Evolutionary conservation across 2,113 vertebrate species (phyloP).

Genomic region (Sapayoa aenigma): DNA sequence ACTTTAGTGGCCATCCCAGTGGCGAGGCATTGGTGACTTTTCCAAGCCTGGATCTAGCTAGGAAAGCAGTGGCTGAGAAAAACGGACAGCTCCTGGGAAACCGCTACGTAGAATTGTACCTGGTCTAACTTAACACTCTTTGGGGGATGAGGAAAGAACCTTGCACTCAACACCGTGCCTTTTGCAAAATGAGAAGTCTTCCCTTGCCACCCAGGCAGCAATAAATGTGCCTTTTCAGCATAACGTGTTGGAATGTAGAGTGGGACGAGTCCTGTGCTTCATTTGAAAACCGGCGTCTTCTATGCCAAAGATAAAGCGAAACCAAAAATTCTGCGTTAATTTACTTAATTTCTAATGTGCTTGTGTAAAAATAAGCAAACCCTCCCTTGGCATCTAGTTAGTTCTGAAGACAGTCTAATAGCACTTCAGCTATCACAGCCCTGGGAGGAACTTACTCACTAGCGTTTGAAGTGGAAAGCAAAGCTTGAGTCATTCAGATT

Average conservation of each 20-base stretch:
- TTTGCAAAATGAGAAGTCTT: constrained; percentile 33
- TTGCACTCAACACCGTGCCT: neutral
- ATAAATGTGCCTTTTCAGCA: constrained; percentile 26
- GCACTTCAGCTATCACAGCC: constrained; percentile 13
- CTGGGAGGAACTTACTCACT: neutral
- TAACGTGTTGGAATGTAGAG: neutral
- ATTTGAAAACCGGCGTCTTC: neutral
- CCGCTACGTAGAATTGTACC: constrained; percentile 75
- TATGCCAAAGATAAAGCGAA: constrained; percentile 22
- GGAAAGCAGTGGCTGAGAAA: constrained; percentile 81
- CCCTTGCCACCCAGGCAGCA: constrained; percentile 21
- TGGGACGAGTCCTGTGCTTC: neutral
- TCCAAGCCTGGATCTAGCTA: constrained; percentile 82
- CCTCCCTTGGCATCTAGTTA: neutral
- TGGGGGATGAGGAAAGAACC: constrained; percentile 12
- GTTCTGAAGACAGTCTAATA: neutral
- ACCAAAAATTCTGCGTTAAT: neutral
- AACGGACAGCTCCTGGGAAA: constrained; percentile 78
- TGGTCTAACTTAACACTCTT: constrained; percentile 70
- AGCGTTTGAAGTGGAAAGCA: constrained; percentile 23
- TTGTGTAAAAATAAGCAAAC: neutral
- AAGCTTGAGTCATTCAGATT: constrained; percentile 20
- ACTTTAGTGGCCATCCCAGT: constrained; percentile 88
- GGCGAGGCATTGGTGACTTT: constrained; percentile 89
- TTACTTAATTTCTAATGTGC: neutral